Base-by-base conservation (phyloP, 2,797 vertebrate species). In the Falco peregrinus region DNA sequence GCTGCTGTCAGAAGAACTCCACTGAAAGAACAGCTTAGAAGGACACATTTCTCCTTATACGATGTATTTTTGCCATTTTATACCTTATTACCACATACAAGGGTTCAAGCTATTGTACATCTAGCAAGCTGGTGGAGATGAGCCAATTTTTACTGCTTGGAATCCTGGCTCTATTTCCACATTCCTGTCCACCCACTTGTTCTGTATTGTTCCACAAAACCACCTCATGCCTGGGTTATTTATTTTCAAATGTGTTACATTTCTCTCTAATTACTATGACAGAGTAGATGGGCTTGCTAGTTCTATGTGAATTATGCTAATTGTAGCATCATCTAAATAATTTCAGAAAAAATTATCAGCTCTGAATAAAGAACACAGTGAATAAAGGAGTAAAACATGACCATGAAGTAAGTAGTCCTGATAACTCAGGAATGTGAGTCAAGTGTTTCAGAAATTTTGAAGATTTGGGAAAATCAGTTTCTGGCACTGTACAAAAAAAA, bases 131-230 rank as follows among this genome's bases (percentile, higher is more conserved):
- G 84, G 54, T 69, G 82, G 57, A 65, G 67, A 37, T 21, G 65
- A 82, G 92, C 74, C 86, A 92, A 33, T 70, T 95, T 88, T 77
- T 85, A 92, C 75, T 57, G 45, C 78, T 89, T 48, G 67, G 65
- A 87, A 83, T 89, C 74, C 86, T 94, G 91, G 69, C 90, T 80
- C 70, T 85, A 41, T 45, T 90, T 95, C 78, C 82, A 91, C 37
- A 65, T 94, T 89, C 82, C 59, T 85, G 81, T 89, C 94, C 85
- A 87, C 94, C 93, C 92, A 94, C 93, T 94, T 86, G 41, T 87
- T 96, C 87, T 94, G 63, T 76, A 95, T 95, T 96, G 93, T 97
- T 96, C 90, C 76, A 84, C 75, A 90, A 92, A 95, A 90, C 31
- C 29, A 90, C 85, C 83, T 96, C 87, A 89, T 82, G 85, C 63